Conservation (phyloP, 2,797 vertebrate genomes). For the Spea hammondii region DNA sequence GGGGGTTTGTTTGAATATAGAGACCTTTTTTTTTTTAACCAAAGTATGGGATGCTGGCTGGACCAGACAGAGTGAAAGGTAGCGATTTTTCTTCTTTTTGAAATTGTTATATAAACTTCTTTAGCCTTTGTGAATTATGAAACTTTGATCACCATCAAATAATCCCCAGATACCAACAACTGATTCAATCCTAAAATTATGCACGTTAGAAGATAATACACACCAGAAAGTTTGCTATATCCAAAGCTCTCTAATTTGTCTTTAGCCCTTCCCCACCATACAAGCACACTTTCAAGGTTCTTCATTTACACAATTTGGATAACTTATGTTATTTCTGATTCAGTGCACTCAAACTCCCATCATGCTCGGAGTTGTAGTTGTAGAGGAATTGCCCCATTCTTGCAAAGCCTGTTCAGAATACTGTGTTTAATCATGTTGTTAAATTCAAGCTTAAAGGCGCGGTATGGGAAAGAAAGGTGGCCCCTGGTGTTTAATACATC, state of each 20-base stretch:
- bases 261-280: background rate
- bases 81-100: background rate
- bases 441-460: no score
- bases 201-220: constrained; percentile 4
- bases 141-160: constrained; percentile 21
- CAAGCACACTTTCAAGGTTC: background rate
- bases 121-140: constrained; percentile 13
- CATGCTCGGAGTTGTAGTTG: no score
- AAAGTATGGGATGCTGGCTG: background rate
- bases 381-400: no score
- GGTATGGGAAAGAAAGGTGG: no score
- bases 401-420: no score
- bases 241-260: background rate
- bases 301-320: background rate
- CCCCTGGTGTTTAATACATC: no score
- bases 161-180: background rate
- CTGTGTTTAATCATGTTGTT: no score
- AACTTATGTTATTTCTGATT: no score
- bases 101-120: background rate
- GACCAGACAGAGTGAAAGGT: no score
- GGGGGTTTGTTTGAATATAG: constrained; percentile 10
- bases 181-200: constrained; percentile 1
- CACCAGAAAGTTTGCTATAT: background rate
- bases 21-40: background rate
- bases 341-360: no score